Evolutionary conservation across 2,888 invertebrate species (phyloP), one percentile per base, ranked within the genome.

Genomic region (Ypsolopha scabrella): DNA sequence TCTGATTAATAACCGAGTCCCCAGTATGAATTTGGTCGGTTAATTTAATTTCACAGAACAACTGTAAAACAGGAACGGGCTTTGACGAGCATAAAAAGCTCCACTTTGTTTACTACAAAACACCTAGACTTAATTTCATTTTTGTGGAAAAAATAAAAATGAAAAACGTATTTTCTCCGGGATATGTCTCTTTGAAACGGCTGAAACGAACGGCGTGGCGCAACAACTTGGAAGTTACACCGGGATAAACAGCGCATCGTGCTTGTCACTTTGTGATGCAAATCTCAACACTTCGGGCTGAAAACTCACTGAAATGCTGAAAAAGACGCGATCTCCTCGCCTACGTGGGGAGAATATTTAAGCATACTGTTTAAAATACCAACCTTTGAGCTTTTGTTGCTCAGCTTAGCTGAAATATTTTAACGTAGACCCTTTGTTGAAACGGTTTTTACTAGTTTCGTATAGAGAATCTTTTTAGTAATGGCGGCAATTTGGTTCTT

Each of bases 261-360:
- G 13, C 43, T 43, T n/a, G 9, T 51, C 45, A 48, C 53, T 52
- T 55, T 67, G 63, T 67, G 60, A 67, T 67, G 67, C 64, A 67
- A 67, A 65, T 65, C 60, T 54, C 46, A 58, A 55, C 57, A 61
- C 64, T 64, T 65, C 58, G 58, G 57, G 13, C 65, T 62, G 60
- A 65, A 66, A 64, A 62, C 63, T 62, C 60, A 56, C 57, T 58
- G 57, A 54, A 60, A 60, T 51, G 64, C 57, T 66, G 66, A 65
- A 66, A 64, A 65, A 66, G 65, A 63, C 66, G 60, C 58, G 60
- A 57, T 55, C 50, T 57, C 43, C 50, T 52, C 56, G 53, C 52
- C 45, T 35, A 64, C 64, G 64, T 60, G 56, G 47, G 34, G 49
- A 47, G 65, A 62, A 65, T 65, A 61, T 65, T 59, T 57, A 64